These are phyloP conservation scores for Bubo scandiacus DNA, from an alignment of 2,113 vertebrate genomes.

Conservation along the genomic window DNA sequence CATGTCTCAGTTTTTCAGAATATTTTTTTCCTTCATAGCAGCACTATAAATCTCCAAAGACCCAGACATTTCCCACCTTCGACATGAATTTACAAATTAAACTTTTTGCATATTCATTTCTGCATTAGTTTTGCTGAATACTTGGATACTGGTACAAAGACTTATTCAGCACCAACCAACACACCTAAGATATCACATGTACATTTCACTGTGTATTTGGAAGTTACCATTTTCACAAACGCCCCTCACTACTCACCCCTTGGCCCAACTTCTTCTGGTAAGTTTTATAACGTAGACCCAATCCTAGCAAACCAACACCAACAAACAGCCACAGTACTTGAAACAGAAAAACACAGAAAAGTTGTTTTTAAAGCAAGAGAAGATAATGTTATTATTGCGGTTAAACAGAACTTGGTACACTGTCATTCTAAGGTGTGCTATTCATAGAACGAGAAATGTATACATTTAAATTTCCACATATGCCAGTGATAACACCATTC, in stretches of 20 bases:
- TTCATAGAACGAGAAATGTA: background rate
- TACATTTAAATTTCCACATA: background rate
- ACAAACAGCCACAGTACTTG: conserved; percentile 76
- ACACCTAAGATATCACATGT: background rate
- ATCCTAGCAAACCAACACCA: conserved; percentile 72
- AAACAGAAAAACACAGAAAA: conserved; percentile 25
- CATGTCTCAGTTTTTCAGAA: background rate
- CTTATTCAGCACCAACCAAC: background rate
- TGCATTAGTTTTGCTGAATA: background rate
- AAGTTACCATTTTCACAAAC: background rate
- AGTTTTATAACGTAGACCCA: conserved; percentile 69
- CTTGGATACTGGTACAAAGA: background rate
- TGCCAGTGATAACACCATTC: background rate
- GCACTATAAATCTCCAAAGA: background rate
- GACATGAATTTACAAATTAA: background rate
- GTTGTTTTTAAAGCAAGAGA: background rate
- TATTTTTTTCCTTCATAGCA: background rate
- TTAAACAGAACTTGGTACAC: background rate
- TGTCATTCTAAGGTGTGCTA: background rate
- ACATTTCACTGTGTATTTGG: background rate
- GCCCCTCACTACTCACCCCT: conserved; percentile 66
- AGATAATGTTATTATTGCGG: background rate
- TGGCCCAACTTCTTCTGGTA: conserved; percentile 70
- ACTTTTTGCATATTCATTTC: background rate
- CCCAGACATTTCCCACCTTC: background rate